Base-by-base conservation (phyloP, 2,797 vertebrate species). In the Gephyroberyx darwinii region DNA sequence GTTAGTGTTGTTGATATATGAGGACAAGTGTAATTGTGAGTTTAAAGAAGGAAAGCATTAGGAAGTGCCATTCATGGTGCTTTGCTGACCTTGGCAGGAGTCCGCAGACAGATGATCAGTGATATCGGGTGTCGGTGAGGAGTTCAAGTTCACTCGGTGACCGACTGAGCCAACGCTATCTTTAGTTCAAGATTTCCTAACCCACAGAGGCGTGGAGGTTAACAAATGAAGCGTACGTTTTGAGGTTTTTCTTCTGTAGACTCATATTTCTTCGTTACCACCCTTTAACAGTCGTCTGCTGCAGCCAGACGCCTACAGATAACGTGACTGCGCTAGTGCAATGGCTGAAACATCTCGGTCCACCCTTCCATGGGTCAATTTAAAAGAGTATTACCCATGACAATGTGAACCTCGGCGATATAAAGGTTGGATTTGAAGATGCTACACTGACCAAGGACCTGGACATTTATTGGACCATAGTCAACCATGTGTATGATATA, bases 51-150 rank as follows among this genome's bases (percentile, higher is more conserved):
- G 50, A 56, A 13, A 8, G n/a, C 9, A n/a, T 57, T 50, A 39
- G 65, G 43, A 69, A 64, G 67, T 30, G 33, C n/a, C 39, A 39
- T 48, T 47, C 1, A 3, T 71, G 69, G 74, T 84, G 61, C 69
- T 71, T 50, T 37, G 47, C 56, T 68, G 59, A 76, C 75, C 71
- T 79, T 78, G 77, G 76, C 81, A 79, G 65, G 70, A 78, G 76
- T 62, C 69, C 58, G 45, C 55, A 45, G 57, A 45, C 53, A 61
- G 66, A 75, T 26, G 10, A 73, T 57, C 53, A 14, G 50, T 69
- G 72, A 50, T 80, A 85, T 89, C 75, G 2, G 66, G 54, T 85
- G 65, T 70, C 77, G 1, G 71, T 64, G 76, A 84, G 52, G 54
- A 78, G 80, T 83, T 86, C 77, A 75, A 77, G 71, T 69, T 82